Base-by-base conservation (phyloP, 2,888 invertebrate species). In the Trichopoda pennipes region DNA sequence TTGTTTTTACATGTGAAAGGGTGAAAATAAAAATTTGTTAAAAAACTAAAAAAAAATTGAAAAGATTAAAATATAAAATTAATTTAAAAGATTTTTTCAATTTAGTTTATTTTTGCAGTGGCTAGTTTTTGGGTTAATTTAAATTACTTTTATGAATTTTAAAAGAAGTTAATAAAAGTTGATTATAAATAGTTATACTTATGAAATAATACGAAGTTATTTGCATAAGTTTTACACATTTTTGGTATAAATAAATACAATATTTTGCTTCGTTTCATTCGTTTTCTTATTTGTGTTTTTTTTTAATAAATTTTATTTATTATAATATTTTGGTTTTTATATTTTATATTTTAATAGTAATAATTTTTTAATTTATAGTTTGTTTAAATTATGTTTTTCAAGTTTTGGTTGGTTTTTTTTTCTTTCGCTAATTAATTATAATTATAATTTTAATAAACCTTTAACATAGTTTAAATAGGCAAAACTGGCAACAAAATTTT, bases 401-500 rank as follows among this genome's bases (percentile, higher is more conserved):
- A 10, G 63, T 76, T 81, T 42, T 80, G 51, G 42, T 75, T 75
- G 55, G 60, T 69, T 64, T 80, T 32, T 66, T 69, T 64, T 80
- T 32, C 66, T 51, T 81, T 78, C 51, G 69, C 70, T 80, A 80
- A 75, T 76, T 80, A 70, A 66, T 76, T 68, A 70, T 78, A 73
- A 68, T 63, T 74, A 61, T 69, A 56, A 51, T 75, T 74, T 79
- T 79, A 82, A 82, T 82, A 86, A 87, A 86, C 87, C 87, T 88
- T 90, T 88, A 90, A 90, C 90, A 89, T 89, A 90, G 89, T 90
- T 90, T 87, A 87, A 90, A 90, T 89, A 90, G 90, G 90, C 90
- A 90, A 90, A 90, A 90, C 90, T 90, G 90, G 79, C 79, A 79
- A 79, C 79, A 79, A 79, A 79, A 79, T 73, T 79, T 60, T 28